Conservation (phyloP, 2,797 vertebrate species). For the Dallia pectoralis region DNA sequence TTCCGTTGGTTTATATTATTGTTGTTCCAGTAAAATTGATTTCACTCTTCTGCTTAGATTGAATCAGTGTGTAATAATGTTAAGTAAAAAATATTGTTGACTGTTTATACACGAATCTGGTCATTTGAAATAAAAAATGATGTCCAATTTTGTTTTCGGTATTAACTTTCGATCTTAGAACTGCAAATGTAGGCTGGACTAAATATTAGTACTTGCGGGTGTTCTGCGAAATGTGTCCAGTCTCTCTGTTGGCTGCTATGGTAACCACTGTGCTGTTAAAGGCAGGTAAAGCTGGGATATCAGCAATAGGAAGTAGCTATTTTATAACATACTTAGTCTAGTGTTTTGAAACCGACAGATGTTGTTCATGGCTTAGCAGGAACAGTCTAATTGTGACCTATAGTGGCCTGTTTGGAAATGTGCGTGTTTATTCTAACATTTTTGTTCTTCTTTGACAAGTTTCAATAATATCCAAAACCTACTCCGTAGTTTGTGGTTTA, state of each 20-base stretch:
- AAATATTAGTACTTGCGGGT: background rate
- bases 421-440: background rate
- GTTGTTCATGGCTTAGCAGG: background rate
- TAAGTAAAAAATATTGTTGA: constrained; percentile 60
- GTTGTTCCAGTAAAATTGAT: constrained; percentile 44
- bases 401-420: background rate
- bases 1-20: constrained; percentile 46
- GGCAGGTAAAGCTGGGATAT: background rate
- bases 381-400: background rate
- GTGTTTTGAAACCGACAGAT: background rate
- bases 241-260: background rate
- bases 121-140: constrained; percentile 56
- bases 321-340: background rate
- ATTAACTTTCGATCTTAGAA: background rate
- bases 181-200: background rate
- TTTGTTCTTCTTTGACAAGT: too few species aligned
- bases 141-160: constrained; percentile 42
- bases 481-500: too few species aligned
- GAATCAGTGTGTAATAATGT: constrained; percentile 51
- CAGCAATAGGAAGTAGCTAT: background rate
- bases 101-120: constrained; percentile 68
- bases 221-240: background rate
- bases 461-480: too few species aligned
- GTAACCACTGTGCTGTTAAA: background rate
- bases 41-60: constrained; percentile 31